Conservation (phyloP, 2,888 invertebrate genomes). For the Pantelozetes paolii region DNA sequence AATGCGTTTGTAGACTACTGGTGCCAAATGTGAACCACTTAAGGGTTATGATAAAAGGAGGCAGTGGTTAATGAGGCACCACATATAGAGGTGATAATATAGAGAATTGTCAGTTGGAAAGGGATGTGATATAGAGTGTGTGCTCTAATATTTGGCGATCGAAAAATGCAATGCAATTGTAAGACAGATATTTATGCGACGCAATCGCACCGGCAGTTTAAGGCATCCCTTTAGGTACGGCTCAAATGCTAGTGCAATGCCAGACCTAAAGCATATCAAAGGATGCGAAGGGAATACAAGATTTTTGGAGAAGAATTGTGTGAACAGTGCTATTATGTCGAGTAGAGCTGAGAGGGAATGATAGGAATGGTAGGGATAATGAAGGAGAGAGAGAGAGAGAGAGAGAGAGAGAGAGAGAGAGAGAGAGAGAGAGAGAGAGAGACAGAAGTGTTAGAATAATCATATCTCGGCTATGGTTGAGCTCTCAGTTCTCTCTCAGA, state of each 20-base stretch:
- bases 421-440: conserved; percentile 3
- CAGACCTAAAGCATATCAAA: conserved; percentile 3
- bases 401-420: neutral
- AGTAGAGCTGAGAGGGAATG: too few species aligned
- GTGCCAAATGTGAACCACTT: conserved; percentile 21
- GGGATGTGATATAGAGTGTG: neutral
- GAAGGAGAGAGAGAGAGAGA: conserved; percentile 15
- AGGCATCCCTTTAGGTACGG: conserved; percentile 21
- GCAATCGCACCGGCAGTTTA: neutral
- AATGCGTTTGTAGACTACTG: neutral
- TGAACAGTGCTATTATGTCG: too few species aligned
- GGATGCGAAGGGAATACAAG: conserved; percentile 29
- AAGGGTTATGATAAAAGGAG: conserved; percentile 23
- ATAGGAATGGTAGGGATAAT: neutral
- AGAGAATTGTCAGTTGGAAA: neutral
- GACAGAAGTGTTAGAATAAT: neutral
- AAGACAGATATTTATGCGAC: neutral
- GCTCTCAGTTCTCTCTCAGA: neutral
- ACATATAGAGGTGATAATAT: conserved; percentile 27
- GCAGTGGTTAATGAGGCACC: conserved; percentile 29
- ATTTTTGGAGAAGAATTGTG: neutral
- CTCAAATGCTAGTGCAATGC: neutral
- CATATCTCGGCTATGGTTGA: conserved; percentile 26
- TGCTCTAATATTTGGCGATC: neutral
- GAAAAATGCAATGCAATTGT: neutral